A percentile compares a stretch with the other conserved stretches of the same genome.
phyloP scores from a whole-genome alignment of 1,140 invertebrate species.

The Neomicropteryx cornuta region DNA sequence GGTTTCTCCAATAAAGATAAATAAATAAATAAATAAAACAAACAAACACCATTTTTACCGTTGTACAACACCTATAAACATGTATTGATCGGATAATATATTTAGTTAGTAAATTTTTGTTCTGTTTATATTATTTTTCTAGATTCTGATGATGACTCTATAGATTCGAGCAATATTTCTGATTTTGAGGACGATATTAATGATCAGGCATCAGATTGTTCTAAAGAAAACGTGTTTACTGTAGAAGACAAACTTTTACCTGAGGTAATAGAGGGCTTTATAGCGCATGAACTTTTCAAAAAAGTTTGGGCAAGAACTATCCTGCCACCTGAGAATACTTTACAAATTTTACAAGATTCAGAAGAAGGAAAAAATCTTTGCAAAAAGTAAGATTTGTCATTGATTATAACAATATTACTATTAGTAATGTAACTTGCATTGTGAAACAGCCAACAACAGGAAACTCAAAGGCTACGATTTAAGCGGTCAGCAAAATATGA shows the following conservation, averaged over 20 bases:
- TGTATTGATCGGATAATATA: neutral
- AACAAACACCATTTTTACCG: too few relatives aligned
- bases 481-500: too few relatives aligned
- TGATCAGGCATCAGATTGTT: constrained; percentile 24
- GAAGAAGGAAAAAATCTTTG: constrained; percentile 32
- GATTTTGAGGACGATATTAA: constrained; percentile 32
- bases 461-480: too few relatives aligned
- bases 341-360: constrained; percentile 37
- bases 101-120: constrained; percentile 8
- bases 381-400: constrained; percentile 28
- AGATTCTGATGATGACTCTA: constrained; percentile 36
- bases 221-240: constrained; percentile 20
- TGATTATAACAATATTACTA: too few relatives aligned
- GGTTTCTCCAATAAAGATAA: too few relatives aligned
- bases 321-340: constrained; percentile 36
- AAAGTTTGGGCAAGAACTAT: constrained; percentile 43
- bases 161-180: constrained; percentile 36
- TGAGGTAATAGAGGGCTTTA: constrained; percentile 39
- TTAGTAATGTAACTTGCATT: too few relatives aligned
- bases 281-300: constrained; percentile 38
- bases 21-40: too few relatives aligned
- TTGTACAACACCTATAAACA: too few relatives aligned
- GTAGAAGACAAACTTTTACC: constrained; percentile 35
- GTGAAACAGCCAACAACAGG: too few relatives aligned
- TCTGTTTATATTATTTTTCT: constrained; percentile 10